phyloP scores from a whole-genome alignment of 23 tunicate species.

The Pegea sp. region DNA sequence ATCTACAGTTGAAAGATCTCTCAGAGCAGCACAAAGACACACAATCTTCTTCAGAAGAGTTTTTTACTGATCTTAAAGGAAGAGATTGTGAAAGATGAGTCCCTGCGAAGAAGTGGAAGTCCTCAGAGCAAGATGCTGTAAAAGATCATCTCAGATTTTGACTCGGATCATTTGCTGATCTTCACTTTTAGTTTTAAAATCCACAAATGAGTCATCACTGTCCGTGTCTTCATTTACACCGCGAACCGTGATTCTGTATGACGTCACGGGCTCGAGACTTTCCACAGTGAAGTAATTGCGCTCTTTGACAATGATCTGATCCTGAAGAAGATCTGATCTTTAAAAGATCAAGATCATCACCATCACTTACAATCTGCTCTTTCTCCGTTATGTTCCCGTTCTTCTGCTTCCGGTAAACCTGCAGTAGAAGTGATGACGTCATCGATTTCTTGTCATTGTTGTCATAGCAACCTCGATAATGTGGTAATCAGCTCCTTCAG shows the following conservation, averaged over 20 bases:
- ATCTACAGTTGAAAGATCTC: constrained; percentile 34
- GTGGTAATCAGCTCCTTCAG: constrained; percentile 31
- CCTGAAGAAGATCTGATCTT: background rate
- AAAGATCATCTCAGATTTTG: too few relatives aligned
- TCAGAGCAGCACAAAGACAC: constrained; percentile 37
- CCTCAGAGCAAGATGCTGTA: constrained; percentile 55
- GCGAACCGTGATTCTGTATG: constrained; percentile 26
- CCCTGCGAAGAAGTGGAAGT: constrained; percentile 44
- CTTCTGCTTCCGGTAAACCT: too few relatives aligned
- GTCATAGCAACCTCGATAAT: constrained; percentile 25
- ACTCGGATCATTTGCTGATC: too few relatives aligned
- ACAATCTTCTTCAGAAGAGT: constrained; percentile 16
- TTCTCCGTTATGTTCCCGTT: too few relatives aligned
- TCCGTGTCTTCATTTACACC: constrained; percentile 47
- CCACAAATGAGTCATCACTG: constrained; percentile 20
- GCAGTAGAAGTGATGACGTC: too few relatives aligned
- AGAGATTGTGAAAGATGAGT: constrained; percentile 63
- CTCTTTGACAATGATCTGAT: constrained; percentile 1
- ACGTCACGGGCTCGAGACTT: constrained; percentile 30
- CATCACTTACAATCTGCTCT: too few relatives aligned
- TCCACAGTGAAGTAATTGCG: constrained; percentile 15
- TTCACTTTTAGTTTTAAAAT: constrained; percentile 60
- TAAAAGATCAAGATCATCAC: too few relatives aligned
- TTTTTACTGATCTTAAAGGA: constrained; percentile 10
- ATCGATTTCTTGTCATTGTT: too few relatives aligned